These are phyloP conservation scores for Apogon talboti DNA, from an alignment of 2,797 vertebrate species.

Conservation along the genomic window DNA sequence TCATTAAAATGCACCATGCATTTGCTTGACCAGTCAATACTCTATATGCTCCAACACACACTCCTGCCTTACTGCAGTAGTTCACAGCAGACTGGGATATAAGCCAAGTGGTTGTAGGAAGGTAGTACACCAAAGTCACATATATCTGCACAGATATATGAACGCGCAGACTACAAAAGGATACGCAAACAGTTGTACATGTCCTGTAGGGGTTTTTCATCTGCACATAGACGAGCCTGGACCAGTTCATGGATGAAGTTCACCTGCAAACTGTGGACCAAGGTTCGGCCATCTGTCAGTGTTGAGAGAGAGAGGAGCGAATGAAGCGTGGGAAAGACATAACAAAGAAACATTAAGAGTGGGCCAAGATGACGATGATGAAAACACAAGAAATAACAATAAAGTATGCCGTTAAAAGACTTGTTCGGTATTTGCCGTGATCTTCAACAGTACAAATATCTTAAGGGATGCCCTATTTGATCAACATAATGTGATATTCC, in stretches of 20 bases:
- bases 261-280: conserved; percentile 98
- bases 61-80: conserved; percentile 53
- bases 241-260: conserved; percentile 98
- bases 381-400: background rate
- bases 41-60: conserved; percentile 64
- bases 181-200: conserved; percentile 99
- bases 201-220: conserved; percentile 98
- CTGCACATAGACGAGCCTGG: conserved; percentile 96
- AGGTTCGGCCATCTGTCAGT: conserved; percentile 90
- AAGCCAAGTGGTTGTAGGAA: conserved; percentile 48
- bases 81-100: conserved; percentile 51
- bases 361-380: background rate
- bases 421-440: background rate
- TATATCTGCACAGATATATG: background rate
- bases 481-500: too few species aligned
- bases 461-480: too few species aligned
- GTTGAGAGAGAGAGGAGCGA: background rate
- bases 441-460: background rate
- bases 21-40: conserved; percentile 66
- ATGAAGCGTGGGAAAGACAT: background rate
- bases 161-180: conserved; percentile 78
- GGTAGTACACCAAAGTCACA: conserved; percentile 8
- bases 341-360: conserved; percentile 2
- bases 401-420: background rate
- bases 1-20: conserved; percentile 68